These are phyloP conservation scores for Hycleus phaleratus DNA, from an alignment of 1,140 invertebrate genomes.

Conservation along the genomic window DNA sequence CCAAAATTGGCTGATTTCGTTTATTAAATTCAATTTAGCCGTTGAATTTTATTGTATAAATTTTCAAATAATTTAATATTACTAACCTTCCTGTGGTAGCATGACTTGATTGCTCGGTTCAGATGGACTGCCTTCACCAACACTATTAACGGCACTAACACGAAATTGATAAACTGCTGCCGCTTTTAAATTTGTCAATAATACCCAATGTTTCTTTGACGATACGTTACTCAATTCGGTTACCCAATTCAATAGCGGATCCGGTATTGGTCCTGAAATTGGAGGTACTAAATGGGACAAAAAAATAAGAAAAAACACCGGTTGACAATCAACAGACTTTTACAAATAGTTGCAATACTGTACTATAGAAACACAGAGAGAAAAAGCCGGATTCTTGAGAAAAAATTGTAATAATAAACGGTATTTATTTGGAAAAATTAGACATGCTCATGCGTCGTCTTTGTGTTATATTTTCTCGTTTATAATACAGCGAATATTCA, in stretches of 20 bases:
- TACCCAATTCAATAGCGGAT: slow-evolving; percentile 78
- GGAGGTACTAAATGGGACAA: slow-evolving; percentile 36
- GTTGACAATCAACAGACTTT: too few relatives aligned
- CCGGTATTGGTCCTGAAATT: slow-evolving; percentile 67
- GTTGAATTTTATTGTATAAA: neutral
- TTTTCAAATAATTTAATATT: slow-evolving; percentile 1
- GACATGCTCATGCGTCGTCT: too few relatives aligned
- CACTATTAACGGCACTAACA: slow-evolving; percentile 90
- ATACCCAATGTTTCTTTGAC: slow-evolving; percentile 64
- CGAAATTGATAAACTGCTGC: slow-evolving; percentile 93
- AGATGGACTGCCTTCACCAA: slow-evolving; percentile 87
- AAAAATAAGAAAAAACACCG: slow-evolving; percentile 17
- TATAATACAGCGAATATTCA: too few relatives aligned
- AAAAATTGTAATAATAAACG: too few relatives aligned
- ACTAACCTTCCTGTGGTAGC: slow-evolving; percentile 88
- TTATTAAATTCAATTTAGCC: neutral
- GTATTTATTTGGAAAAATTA: too few relatives aligned
- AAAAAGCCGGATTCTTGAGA: too few relatives aligned
- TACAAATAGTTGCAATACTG: too few relatives aligned
- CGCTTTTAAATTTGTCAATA: slow-evolving; percentile 83
- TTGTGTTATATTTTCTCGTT: too few relatives aligned
- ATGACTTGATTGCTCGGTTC: slow-evolving; percentile 78
- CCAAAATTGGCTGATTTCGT: too few relatives aligned
- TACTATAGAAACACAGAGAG: too few relatives aligned
- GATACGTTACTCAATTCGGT: slow-evolving; percentile 83